Base-by-base conservation (phyloP, 2,113 vertebrate genomes). In the Phalacrocorax carbo region DNA sequence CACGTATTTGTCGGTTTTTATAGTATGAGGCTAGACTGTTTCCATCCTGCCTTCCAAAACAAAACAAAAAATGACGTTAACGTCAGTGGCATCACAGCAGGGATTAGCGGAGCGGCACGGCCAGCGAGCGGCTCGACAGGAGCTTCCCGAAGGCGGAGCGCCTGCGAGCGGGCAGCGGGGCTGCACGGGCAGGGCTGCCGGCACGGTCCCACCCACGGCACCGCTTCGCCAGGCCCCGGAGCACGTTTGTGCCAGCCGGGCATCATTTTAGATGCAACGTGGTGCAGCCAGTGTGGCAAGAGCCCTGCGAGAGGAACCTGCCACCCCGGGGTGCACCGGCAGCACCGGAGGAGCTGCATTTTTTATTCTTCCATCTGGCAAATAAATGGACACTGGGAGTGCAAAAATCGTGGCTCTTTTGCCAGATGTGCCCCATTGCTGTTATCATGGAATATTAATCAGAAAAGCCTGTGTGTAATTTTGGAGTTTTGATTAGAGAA, bases 401-500 rank as follows among this genome's bases (percentile, higher is more conserved):
- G 93, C 93, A 92, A 40, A 91, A 96, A 93, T 94, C 21, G 8
- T 44, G 40, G 55, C 91, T 89, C 92, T 95, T 91, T 91, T 88
- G 93, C 98, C 98, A 98, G 98, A 98, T 98, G 98, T 98, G 97
- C 97, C 97, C 97, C 93, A 2, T 90, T 98, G 94, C 96, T 98
- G 97, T 98, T 98, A 98, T 98, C 97, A 92, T 93, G 98, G 97
- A 97, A 98, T 98, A 98, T 98, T 98, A 98, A 98, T 98, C 98
- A 98, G 97, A 97, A 96, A 87, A 95, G 96, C 96, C 98, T 97
- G 97, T 81, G 89, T 98, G 97, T 98, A 98, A 98, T 98, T 98
- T 94, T 79, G 93, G 96, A 98, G 97, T 98, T 98, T 98, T 98
- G 98, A 98, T 98, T 98, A 98, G 97, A 98, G 97, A 98, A 98